phyloP scores from a whole-genome alignment of 2,797 vertebrate species.

The Percopsis omiscomaycus region DNA sequence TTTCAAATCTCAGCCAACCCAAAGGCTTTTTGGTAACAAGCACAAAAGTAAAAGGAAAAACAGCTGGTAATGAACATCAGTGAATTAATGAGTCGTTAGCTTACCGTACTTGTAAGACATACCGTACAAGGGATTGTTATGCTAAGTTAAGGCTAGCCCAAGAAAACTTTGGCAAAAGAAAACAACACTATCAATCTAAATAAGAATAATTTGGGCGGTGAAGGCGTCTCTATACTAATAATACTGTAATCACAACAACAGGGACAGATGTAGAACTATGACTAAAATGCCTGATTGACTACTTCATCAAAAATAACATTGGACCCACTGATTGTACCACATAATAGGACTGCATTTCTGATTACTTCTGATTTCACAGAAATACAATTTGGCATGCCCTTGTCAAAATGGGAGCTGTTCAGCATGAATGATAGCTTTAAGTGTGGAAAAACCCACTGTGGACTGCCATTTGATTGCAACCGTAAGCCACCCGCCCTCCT shows the following conservation, averaged over 20 bases:
- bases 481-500: neutral
- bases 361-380: neutral
- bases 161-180: neutral
- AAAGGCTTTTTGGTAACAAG: slow-evolving; percentile 12
- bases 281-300: slow-evolving; percentile 15
- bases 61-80: neutral
- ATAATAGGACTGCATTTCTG: neutral
- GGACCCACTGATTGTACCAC: neutral
- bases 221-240: slow-evolving; percentile 4
- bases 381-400: neutral
- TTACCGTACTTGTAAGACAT: neutral
- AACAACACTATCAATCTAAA: neutral
- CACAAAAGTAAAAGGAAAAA: slow-evolving; percentile 14
- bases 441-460: neutral
- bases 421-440: neutral
- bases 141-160: slow-evolving; percentile 6
- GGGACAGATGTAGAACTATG: slow-evolving; percentile 12
- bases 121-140: neutral
- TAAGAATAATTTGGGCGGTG: slow-evolving; percentile 7
- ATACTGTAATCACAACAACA: neutral
- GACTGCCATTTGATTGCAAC: neutral
- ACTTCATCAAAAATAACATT: slow-evolving; percentile 20
- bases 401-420: slow-evolving; percentile 1
- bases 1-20: neutral
- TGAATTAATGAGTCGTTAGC: slow-evolving; percentile 13